Conservation (phyloP, 2,797 vertebrate species). For the Arctocebus calabarensis region DNA sequence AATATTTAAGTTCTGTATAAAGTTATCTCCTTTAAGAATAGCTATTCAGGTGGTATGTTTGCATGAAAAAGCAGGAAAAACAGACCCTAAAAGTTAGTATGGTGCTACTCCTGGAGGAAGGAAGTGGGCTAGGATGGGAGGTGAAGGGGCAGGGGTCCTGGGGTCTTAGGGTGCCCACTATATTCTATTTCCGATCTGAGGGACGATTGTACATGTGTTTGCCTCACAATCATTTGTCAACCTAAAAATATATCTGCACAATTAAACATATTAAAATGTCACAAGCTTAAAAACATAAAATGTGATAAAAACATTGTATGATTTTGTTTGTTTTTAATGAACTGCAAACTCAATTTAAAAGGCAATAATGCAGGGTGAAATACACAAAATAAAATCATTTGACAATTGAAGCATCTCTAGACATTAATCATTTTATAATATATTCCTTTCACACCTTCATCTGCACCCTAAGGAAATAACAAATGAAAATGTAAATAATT, state of each 20-base stretch:
- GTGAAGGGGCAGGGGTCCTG: neutral
- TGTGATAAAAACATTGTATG: neutral
- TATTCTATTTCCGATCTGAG: neutral
- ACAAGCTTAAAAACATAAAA: neutral
- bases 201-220: neutral
- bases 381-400: conserved; percentile 7
- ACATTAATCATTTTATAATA: conserved; percentile 19
- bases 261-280: neutral
- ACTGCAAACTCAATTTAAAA: neutral
- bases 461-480: neutral
- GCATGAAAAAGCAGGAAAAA: neutral
- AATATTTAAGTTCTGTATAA: neutral
- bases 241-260: neutral
- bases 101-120: neutral
- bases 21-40: neutral
- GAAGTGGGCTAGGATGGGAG: neutral
- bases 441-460: neutral
- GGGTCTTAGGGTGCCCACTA: accelerated
- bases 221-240: neutral
- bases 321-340: neutral
- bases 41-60: neutral
- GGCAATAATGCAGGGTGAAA: neutral
- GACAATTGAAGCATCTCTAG: neutral
- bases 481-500: conserved; percentile 53
- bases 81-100: neutral